Evolutionary conservation across 30 jellyfish, hydroid and myxozoan species (phyloP).

Genomic region (Hydractinia echinata): DNA sequence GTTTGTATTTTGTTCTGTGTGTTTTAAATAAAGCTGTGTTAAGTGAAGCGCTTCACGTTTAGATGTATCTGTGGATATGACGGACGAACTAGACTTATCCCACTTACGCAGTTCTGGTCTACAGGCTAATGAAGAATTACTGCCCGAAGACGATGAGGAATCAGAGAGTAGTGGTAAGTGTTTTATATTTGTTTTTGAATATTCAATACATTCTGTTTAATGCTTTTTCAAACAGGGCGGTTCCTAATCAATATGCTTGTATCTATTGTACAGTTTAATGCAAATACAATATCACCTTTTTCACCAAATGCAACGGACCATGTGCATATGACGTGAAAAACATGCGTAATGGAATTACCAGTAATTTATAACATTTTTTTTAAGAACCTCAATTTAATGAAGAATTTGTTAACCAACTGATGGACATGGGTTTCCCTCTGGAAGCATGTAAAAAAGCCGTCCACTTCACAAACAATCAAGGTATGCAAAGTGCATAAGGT

Average conservation of each 20-base stretch:
- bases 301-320: too few species aligned
- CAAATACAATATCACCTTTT: too few species aligned
- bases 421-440: slow-evolving; percentile 84
- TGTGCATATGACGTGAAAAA: too few species aligned
- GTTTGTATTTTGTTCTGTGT: too few species aligned
- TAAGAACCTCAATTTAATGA: slow-evolving; percentile 45
- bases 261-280: too few species aligned
- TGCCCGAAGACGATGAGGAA: slow-evolving; percentile 30
- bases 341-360: too few species aligned
- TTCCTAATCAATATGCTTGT: too few species aligned
- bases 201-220: too few species aligned
- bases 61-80: slow-evolving; percentile 89
- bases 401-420: slow-evolving; percentile 51
- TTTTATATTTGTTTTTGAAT: too few species aligned
- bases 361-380: not conserved
- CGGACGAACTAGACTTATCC: slow-evolving; percentile 67
- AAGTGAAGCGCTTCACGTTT: not conserved
- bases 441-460: slow-evolving; percentile 96
- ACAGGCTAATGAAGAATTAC: slow-evolving; percentile 74
- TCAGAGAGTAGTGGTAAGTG: not conserved
- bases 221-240: too few species aligned
- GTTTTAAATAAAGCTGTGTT: too few species aligned
- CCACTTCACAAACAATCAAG: slow-evolving; percentile 65
- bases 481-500: not conserved
- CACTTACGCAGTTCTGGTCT: slow-evolving; percentile 67